Evolutionary conservation across 92 coral and sea anemone species (phyloP), one percentile per base, ranked within the genome.

Genomic region (Paramuricea clavata): DNA sequence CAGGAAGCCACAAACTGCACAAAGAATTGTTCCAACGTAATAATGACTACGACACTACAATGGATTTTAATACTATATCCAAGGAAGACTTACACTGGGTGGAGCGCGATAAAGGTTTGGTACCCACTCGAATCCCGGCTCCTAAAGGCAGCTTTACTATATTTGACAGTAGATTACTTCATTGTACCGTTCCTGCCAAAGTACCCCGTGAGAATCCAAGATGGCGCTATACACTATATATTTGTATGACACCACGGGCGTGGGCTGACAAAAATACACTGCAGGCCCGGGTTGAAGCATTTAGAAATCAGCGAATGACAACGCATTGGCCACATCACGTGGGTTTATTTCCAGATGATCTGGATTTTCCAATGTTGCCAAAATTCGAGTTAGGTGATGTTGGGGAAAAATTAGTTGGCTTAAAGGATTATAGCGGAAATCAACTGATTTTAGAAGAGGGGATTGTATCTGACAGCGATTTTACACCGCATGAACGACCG

Each of bases 271-370:
- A 60, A 5, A 57, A 59, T 27, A 78, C 83, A 2, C 33, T 78
- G 28, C 83, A 60, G 47, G 83, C 71, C 32, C 70, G 83, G 1
- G 52, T 59, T 2, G 34, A 57, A 50, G 83, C 83, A n/a, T 78
- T 57, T 23, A 59, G 65, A 13, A 39, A 78, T 62, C 83, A 78
- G 44, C 31, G 73, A 35, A 78, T 78, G 83, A 78, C 83, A 60
- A 78, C 83, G 42, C 83, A 78, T 44, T 78, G 83, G 83, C 83
- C 72, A 22, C 83, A 78, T 59, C 83, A 78, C 35, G 21, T 78
- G 6, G 83, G 83, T 0, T 41, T 78, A 16, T 78, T 78, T 78
- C 83, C 83, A 16, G 83, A 78, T 35, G 83, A 78, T 7, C 52
- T 30, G 0, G 54, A 39, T 57, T 62, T 52, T 65, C 32, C 65